Percentiles rank a stretch among this genome's conserved stretches.
phyloP scores from a whole-genome alignment of 2,888 invertebrate genomes.

The Chrysotoxum bicinctum region DNA sequence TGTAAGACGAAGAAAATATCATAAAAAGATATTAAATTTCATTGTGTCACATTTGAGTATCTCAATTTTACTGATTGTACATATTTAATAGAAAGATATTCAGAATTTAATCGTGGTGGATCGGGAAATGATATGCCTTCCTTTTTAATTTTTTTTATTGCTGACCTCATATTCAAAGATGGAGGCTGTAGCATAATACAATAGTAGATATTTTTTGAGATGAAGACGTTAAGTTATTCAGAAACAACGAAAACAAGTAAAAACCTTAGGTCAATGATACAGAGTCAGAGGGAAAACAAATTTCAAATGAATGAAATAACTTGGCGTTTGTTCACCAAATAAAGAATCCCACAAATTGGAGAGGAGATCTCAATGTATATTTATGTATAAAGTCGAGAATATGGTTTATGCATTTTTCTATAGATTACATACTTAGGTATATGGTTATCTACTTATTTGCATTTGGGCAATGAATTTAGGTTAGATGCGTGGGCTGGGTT shows the following conservation, averaged over 20 bases:
- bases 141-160: neutral
- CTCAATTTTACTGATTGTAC: conserved; percentile 29
- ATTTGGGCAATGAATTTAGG: conserved; percentile 30
- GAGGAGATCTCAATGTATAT: conserved; percentile 5
- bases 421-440: neutral
- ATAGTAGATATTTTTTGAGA: neutral
- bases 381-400: neutral
- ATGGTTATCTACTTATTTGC: conserved; percentile 8
- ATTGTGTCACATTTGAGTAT: conserved; percentile 37
- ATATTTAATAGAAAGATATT: conserved; percentile 30
- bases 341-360: conserved; percentile 16
- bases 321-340: conserved; percentile 3
- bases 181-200: neutral
- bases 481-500: conserved; percentile 30
- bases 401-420: conserved; percentile 25
- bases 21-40: conserved; percentile 24
- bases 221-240: conserved; percentile 29
- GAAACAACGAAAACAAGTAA: neutral
- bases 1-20: neutral
- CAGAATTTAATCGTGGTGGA: conserved; percentile 9
- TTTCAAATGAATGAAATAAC: conserved; percentile 19
- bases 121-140: neutral
- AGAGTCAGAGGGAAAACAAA: neutral
- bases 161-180: conserved; percentile 22
- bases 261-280: conserved; percentile 16